Conservation (phyloP, 2,113 vertebrate genomes). For the Bufo gargarizans region DNA sequence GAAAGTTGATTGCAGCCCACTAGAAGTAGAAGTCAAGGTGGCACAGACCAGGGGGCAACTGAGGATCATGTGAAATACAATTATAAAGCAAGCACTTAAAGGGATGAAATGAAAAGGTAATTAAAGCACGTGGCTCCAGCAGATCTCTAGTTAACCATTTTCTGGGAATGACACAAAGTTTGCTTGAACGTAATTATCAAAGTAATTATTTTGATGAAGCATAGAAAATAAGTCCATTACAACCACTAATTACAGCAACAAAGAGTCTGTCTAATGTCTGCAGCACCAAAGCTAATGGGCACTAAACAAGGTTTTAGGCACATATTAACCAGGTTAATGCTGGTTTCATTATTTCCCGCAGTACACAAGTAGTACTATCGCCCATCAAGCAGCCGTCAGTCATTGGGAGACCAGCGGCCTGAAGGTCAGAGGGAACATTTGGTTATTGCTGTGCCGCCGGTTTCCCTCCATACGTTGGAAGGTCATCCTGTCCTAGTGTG, state of each 20-base stretch:
- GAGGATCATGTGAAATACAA: background rate
- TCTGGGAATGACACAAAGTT: slow-evolving; percentile 14
- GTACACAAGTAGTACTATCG: background rate
- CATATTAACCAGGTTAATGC: slow-evolving; percentile 55
- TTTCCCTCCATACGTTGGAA: slow-evolving; percentile 33
- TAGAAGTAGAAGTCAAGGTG: background rate
- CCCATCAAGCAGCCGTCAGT: background rate
- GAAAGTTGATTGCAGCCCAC: too few species aligned
- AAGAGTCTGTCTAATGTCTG: slow-evolving; percentile 40
- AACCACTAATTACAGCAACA: slow-evolving; percentile 23
- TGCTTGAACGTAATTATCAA: slow-evolving; percentile 56
- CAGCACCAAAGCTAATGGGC: slow-evolving; percentile 47
- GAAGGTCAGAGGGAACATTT: slow-evolving; percentile 56
- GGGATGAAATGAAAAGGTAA: background rate
- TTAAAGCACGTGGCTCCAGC: background rate
- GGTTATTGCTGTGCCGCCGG: background rate
- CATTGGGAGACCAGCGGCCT: slow-evolving; percentile 21
- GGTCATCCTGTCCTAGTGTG: background rate
- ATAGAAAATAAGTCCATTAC: slow-evolving; percentile 53
- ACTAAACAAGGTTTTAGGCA: slow-evolving; percentile 50
- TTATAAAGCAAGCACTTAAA: slow-evolving; percentile 4
- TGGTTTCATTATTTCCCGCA: background rate
- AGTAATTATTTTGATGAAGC: slow-evolving; percentile 55
- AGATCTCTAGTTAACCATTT: background rate
- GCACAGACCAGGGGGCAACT: background rate